These are phyloP conservation scores for Dendrocincla tyrannina DNA, from an alignment of 2,797 vertebrate species.

Conservation along the genomic window DNA sequence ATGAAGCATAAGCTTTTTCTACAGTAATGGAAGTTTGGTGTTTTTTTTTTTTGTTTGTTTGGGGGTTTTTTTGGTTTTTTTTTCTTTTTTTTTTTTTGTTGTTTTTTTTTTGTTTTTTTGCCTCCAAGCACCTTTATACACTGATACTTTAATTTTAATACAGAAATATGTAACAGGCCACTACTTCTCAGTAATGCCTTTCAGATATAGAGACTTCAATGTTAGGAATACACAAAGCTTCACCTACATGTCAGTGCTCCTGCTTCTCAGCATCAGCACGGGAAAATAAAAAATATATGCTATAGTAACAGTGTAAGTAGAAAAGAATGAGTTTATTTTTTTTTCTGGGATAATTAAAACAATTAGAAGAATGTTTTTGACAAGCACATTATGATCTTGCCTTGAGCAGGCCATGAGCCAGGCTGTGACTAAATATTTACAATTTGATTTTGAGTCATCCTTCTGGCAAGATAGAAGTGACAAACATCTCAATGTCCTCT, in stretches of 20 bases:
- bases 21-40: neutral
- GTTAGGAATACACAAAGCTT: neutral
- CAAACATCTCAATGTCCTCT: neutral
- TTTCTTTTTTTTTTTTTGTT: neutral
- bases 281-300: neutral
- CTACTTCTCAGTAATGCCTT: neutral
- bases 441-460: neutral
- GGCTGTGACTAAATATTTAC: neutral
- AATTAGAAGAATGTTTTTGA: neutral
- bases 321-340: neutral
- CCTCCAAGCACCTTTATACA: neutral
- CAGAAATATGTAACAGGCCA: neutral
- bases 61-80: no score
- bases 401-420: neutral
- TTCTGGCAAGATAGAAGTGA: neutral
- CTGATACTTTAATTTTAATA: neutral
- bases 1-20: neutral
- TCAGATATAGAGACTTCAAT: neutral
- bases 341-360: conserved; percentile 8
- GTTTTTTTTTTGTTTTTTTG: neutral
- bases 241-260: neutral
- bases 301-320: neutral
- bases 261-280: neutral
- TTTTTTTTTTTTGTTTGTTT: no score
- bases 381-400: neutral